Percentiles rank a stretch among this genome's conserved stretches.
phyloP scores from a whole-genome alignment of 2,113 vertebrate genomes.

The Arizona elegans region DNA sequence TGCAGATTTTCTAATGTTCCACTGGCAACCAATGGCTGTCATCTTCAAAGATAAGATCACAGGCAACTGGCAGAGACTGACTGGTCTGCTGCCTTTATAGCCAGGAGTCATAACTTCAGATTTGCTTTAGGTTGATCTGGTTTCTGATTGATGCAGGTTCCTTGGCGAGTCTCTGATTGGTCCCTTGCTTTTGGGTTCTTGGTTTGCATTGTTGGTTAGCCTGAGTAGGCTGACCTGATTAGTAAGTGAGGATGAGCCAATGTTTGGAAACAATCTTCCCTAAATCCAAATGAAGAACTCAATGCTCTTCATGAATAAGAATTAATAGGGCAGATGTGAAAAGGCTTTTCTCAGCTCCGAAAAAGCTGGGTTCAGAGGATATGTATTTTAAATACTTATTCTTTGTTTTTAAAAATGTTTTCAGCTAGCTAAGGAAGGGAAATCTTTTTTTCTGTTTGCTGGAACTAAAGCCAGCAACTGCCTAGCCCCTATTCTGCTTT shows the following conservation, averaged over 20 bases:
- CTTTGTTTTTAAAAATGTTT: neutral
- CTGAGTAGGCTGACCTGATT: neutral
- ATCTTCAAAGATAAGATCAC: neutral
- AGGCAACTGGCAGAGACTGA: neutral
- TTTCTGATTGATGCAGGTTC: no score
- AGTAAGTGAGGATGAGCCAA: neutral
- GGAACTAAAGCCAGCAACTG: neutral
- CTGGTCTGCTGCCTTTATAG: neutral
- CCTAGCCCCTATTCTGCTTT: neutral
- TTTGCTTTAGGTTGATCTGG: neutral
- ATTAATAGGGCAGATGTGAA: neutral
- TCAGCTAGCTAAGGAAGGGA: neutral
- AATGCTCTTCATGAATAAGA: neutral
- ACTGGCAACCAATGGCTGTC: neutral
- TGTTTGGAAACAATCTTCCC: neutral
- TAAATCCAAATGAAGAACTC: neutral
- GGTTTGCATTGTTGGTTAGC: no score
- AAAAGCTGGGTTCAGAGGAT: neutral
- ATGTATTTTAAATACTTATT: neutral
- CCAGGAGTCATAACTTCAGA: neutral
- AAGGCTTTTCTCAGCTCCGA: neutral
- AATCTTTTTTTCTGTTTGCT: neutral
- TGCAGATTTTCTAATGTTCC: neutral
- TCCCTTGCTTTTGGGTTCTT: no score
- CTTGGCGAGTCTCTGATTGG: no score